Evolutionary conservation across 2,888 invertebrate species (phyloP), one percentile per base, ranked within the genome.

Genomic region (Amaurobius ferox): DNA sequence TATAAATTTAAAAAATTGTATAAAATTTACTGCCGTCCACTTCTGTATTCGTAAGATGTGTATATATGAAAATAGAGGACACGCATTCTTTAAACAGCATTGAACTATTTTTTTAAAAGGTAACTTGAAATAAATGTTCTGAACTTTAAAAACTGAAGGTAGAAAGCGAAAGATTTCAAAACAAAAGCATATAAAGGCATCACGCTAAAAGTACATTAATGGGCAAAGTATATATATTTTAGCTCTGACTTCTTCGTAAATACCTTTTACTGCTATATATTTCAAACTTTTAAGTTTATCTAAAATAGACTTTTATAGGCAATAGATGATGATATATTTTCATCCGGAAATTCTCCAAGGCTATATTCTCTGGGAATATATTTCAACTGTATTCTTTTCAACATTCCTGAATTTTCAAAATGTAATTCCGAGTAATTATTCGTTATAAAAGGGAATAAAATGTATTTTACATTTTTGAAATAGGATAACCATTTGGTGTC

Each of bases 171-270:
- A 16, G 44, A 44, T 44, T 44, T 44, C 6, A 9, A 44, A 16
- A 44, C 9, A 44, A 35, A 35, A 9, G 6, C 35, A 35, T 35
- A 35, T 35, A 35, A 2, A 44, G 2, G 16, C 16, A 44, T 44
- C 44, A 44, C 44, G 44, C 44, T 44, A 44, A 16, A 44, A 44
- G 44, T 44, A 44, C 44, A 44, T 44, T 44, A 44, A 16, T 44
- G 16, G 44, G 44, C 16, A 44, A 44, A 44, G 16, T 44, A 35
- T 35, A 44, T 44, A 44, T 9, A 44, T 44, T 44, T 44, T 44
- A 44, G 6, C 16, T 44, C 16, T 44, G 44, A 44, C 44, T 44
- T 44, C n/a, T n/a, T n/a, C n/a, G n/a, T 7, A 16, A 16, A 44
- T 44, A 5, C 16, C 16, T 44, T 35, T 35, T 16, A 13, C 2